Evolutionary conservation across 2,888 invertebrate species (phyloP), one percentile per base, ranked within the genome.

Genomic region (Ichneumoninae sp.): DNA sequence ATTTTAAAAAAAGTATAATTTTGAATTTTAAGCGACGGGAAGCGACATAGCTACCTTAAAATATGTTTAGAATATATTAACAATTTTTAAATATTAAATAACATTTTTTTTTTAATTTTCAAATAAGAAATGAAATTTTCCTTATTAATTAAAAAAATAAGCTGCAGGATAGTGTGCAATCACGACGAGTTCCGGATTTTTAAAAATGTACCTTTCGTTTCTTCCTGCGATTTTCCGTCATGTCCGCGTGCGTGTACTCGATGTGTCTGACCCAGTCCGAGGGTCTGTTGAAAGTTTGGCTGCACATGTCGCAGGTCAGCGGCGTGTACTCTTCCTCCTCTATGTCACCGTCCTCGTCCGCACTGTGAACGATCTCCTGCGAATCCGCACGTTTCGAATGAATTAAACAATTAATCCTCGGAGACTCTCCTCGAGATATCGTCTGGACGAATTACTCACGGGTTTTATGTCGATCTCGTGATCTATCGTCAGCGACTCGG

Each of bases 211-310:
- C 93, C 91, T 93, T 93, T 87, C 93, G 90, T 85, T 91, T 93
- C 89, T 91, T 93, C 84, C 93, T 90, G 86, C 93, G 90, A 90
- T 93, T 93, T 87, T 93, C 93, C n/a, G 95, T 95, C 94, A 95
- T 94, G 90, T 96, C 96, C 1, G 97, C 96, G 93, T 97, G 97
- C 1, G 95, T 93, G 81, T 93, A 95, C 94, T 97, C 97, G 92
- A 97, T 96, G 93, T 97, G 97, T 47, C 96, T 95, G 86, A 97
- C 97, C 97, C 97, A 97, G 84, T 97, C 97, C 19, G 96, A 97
- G 80, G 97, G 97, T 90, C 97, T 95, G 77, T 96, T 96, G 94
- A 97, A 97, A 86, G 97, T 96, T 94, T 97, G 97, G 90, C 97
- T 96, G 93, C 97, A 97, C 91, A 97, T 94, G 93, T 97, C 97